Base-by-base conservation (phyloP, 2,797 vertebrate species). In the Ctenopoma kingsleyae region DNA sequence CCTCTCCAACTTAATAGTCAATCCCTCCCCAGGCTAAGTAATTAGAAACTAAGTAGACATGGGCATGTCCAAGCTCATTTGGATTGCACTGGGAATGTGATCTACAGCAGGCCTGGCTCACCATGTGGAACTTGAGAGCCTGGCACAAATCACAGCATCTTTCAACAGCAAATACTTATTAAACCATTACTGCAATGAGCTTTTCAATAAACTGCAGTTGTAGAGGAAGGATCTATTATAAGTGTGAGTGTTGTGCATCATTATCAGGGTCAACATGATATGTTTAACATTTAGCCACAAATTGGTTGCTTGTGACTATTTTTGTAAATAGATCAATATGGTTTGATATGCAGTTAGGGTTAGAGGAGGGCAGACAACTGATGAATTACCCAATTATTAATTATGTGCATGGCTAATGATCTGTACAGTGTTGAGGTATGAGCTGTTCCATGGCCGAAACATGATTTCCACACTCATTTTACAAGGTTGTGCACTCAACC, bases 61-160 rank as follows among this genome's bases (percentile, higher is more conserved):
- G 4, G 59, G 49, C 77, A 47, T 63, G 78, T 59, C 67, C 41
- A 20, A 62, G 58, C 50, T 36, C 36, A 81, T 82, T 76, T 54
- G 19, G 46, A 4, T 11, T 55, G 58, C 43, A 25, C 25, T 8
- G 30, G 32, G 66, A 84, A 82, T 52, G 74, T 50, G 44, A 56
- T 47, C 2, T 23, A 63, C 20, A 23, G 35, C 27, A n/a, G 30
- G 20, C 19, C 56, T 19, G 0, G 51, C 51, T 74, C 11, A 66
- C 70, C 72, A 20, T 22, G 25, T 63, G 40, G 19, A 62, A 51
- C 81, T 56, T 47, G 63, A 5, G 53, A 41, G 17, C 68, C 58
- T 64, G 56, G 38, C 40, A 59, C 0, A 15, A 51, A 65, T 44
- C 52, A 47, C 17, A 47, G 35, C 3, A 27, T 67, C n/a, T 66